Evolutionary conservation across 2,797 vertebrate genomes (phyloP).

Genomic region (Pangasius larnaudii): DNA sequence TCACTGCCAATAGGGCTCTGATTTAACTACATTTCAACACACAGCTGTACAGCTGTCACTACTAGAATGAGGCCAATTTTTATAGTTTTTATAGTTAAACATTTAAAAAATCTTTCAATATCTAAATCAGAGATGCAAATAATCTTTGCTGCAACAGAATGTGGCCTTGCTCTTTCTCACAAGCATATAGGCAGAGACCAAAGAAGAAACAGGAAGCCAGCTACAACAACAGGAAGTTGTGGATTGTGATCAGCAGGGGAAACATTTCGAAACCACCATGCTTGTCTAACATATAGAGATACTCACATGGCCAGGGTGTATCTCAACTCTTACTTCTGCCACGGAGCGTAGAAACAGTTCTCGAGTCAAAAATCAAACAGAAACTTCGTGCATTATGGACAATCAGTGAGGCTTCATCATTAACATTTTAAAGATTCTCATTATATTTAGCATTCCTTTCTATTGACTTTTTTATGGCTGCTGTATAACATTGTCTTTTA

Average conservation of each 20-base stretch:
- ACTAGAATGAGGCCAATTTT: neutral
- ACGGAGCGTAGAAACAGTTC: neutral
- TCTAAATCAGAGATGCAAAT: neutral
- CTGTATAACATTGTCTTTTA: constrained; percentile 7
- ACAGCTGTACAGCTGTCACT: neutral
- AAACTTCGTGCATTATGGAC: neutral
- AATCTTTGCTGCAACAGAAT: neutral
- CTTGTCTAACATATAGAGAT: constrained; percentile 13
- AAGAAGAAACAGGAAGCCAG: constrained; percentile 58
- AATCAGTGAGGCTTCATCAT: neutral
- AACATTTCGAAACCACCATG: constrained; percentile 24
- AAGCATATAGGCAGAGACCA: constrained; percentile 12
- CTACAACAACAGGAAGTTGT: constrained; percentile 60
- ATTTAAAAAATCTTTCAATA: neutral
- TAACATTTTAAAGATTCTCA: neutral
- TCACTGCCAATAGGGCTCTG: neutral
- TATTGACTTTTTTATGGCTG: constrained; percentile 2
- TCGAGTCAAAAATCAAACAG: neutral
- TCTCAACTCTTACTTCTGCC: neutral
- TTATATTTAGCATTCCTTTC: neutral
- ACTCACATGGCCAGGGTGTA: neutral
- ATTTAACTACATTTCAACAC: neutral
- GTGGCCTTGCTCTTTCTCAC: constrained; percentile 2
- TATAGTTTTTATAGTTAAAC: neutral
- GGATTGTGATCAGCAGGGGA: constrained; percentile 51